A percentile compares a stretch with the other conserved stretches of the same genome.
Conservation (phyloP, 2,113 vertebrate species). For the Acrocephalus kingi region DNA sequence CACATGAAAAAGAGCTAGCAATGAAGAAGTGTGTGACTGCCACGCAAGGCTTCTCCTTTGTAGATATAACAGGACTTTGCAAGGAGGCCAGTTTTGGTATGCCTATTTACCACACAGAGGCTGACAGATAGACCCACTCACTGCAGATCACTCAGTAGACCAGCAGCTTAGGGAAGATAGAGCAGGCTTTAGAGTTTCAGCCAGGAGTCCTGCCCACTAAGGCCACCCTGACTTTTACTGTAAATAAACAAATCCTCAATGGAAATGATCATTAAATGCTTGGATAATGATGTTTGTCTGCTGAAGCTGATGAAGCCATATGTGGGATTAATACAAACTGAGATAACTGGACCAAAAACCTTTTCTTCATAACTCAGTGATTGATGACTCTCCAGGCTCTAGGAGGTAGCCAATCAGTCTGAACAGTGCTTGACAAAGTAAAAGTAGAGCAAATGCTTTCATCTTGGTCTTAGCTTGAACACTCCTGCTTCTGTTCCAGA, state of each 20-base stretch:
- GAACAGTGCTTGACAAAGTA: not conserved
- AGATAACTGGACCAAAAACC: not conserved
- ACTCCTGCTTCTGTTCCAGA: not conserved
- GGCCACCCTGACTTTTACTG: not conserved
- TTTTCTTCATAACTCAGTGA: not conserved
- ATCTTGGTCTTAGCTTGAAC: not conserved
- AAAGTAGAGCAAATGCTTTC: not conserved
- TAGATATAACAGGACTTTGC: not conserved
- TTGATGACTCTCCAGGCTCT: not conserved
- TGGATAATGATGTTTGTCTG: not conserved
- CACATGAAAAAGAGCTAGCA: constrained; percentile 36
- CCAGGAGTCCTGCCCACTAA: not conserved
- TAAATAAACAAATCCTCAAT: not conserved
- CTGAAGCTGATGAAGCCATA: not conserved
- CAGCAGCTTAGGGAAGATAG: not conserved
- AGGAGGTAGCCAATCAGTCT: not conserved
- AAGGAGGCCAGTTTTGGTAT: not conserved
- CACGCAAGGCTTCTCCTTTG: not conserved
- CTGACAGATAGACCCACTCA: not conserved
- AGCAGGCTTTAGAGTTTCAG: not conserved
- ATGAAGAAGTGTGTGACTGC: not conserved
- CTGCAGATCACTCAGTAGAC: not conserved
- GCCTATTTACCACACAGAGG: not conserved
- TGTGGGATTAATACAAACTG: not conserved
- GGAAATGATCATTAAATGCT: not conserved